A percentile compares a stretch with the other conserved stretches of the same genome.
Evolutionary conservation across 2,797 vertebrate species (phyloP).

Genomic region (Hippocampus kuda): DNA sequence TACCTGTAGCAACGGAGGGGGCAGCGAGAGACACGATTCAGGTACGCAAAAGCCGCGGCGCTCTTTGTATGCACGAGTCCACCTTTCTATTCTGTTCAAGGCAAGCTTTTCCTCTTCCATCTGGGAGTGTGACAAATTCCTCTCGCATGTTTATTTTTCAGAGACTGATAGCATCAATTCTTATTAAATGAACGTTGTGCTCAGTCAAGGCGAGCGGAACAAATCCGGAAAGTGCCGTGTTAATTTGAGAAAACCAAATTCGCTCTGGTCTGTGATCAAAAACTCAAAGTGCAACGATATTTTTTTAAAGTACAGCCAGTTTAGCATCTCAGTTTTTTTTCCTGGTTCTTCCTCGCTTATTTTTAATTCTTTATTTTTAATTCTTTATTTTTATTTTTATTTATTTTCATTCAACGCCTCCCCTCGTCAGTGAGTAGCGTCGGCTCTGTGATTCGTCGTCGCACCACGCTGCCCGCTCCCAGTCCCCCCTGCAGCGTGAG

Average conservation of each 20-base stretch:
- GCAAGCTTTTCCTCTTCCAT: not conserved
- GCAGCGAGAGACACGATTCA: slow-evolving; percentile 63
- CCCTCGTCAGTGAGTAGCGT: slow-evolving; percentile 40
- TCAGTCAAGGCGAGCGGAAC: not conserved
- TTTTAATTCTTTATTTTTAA: too few relatives aligned
- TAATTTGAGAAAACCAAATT: too few relatives aligned
- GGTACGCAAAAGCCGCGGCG: slow-evolving; percentile 41
- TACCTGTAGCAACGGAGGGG: slow-evolving; percentile 79
- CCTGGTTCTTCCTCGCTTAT: not conserved
- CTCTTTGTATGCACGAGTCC: not conserved
- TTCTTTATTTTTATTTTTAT: too few relatives aligned
- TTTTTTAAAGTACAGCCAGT: not conserved
- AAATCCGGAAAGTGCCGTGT: not conserved
- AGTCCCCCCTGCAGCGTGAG: slow-evolving; percentile 80
- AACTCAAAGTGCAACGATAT: not conserved
- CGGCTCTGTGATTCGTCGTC: slow-evolving; percentile 29
- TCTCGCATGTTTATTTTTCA: not conserved
- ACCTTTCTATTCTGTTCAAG: not conserved
- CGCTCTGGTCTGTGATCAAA: too few relatives aligned
- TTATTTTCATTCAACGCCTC: not conserved
- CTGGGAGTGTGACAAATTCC: not conserved
- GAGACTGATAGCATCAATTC: not conserved
- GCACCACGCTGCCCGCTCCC: slow-evolving; percentile 72
- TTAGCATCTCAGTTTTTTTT: not conserved
- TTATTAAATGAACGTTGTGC: not conserved